Evolutionary conservation across 2,888 invertebrate species (phyloP).

Genomic region (Cosmia trapezina): DNA sequence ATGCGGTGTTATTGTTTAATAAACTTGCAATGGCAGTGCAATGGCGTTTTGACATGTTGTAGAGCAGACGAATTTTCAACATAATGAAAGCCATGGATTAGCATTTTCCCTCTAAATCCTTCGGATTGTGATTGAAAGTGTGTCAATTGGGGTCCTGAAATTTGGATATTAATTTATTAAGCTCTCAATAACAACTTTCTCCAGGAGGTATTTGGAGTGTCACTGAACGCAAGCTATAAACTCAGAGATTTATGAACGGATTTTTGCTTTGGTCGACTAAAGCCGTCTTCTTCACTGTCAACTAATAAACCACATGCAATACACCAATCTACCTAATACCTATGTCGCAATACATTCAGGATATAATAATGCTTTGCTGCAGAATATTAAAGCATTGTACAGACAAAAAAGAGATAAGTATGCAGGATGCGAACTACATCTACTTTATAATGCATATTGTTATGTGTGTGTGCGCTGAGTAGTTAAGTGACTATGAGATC

Average conservation of each 20-base stretch:
- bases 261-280: background rate
- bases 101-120: too few species aligned
- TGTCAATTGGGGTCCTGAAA: background rate
- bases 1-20: too few species aligned
- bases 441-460: background rate
- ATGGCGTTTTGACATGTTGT: too few species aligned
- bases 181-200: background rate
- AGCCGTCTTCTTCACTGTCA: background rate
- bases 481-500: too few species aligned
- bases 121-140: too few species aligned
- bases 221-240: background rate
- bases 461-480: too few species aligned
- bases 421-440: background rate
- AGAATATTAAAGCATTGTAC: conserved; percentile 3
- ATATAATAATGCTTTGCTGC: background rate
- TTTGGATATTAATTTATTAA: background rate
- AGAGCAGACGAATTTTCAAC: too few species aligned
- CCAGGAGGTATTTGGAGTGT: background rate
- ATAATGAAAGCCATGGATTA: too few species aligned
- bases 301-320: background rate
- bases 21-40: too few species aligned
- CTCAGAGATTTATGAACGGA: background rate
- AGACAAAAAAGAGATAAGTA: background rate
- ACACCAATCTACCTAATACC: background rate
- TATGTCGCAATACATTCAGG: background rate